Evolutionary conservation across 92 coral and sea anemone species (phyloP).

Genomic region (Desmophyllum pertusum): DNA sequence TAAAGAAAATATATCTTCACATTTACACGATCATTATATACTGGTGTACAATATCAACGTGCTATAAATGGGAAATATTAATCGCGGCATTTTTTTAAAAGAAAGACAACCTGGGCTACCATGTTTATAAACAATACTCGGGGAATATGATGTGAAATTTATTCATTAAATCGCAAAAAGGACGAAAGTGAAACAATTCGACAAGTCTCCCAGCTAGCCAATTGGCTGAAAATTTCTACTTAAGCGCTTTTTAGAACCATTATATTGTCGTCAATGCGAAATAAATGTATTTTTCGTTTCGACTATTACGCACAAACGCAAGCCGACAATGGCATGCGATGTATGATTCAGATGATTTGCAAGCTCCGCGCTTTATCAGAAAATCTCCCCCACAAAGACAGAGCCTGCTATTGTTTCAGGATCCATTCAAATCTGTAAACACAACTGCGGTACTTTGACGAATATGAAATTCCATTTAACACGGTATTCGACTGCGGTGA

Average conservation of each 20-base stretch:
- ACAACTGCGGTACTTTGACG: neutral
- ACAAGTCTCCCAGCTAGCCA: neutral
- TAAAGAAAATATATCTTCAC: neutral
- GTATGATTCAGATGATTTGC: neutral
- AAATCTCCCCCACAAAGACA: constrained; percentile 10
- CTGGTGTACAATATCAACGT: neutral
- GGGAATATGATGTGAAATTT: neutral
- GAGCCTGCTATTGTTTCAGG: constrained; percentile 15
- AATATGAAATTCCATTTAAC: constrained; percentile 22
- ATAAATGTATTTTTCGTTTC: neutral
- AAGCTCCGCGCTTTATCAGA: constrained; percentile 8
- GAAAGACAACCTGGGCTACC: neutral
- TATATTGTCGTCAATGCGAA: neutral
- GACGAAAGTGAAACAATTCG: neutral
- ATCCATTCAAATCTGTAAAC: constrained; percentile 11
- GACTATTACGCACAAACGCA: neutral
- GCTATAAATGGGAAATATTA: neutral
- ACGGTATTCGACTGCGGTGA: neutral
- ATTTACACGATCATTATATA: neutral
- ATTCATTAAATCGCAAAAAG: constrained; percentile 1
- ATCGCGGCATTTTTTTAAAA: neutral
- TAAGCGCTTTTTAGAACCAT: neutral
- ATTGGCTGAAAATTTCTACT: constrained; percentile 11
- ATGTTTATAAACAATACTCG: neutral
- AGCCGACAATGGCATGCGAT: neutral